Evolutionary conservation across 2,113 vertebrate species (phyloP), one percentile per base, ranked within the genome.

Genomic region (Cyphomyrus discorhynchus): DNA sequence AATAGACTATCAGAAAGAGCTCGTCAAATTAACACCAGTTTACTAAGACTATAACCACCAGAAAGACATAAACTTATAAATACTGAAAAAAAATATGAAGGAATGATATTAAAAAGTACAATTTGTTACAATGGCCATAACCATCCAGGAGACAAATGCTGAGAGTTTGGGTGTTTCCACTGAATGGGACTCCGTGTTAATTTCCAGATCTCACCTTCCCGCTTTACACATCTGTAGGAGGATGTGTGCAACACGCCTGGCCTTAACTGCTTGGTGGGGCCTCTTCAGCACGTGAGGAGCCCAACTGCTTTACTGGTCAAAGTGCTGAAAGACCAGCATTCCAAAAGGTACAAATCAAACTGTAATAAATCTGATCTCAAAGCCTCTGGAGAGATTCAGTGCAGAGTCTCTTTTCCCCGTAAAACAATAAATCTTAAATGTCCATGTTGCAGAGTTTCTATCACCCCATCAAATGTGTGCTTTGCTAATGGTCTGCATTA

Each of bases 401-500:
- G 74, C 87, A n/a, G 62, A n/a, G 62, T 93, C 91, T 90, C 95
- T 94, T 93, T 94, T 92, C 94, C 90, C 93, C 92, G 94, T 94
- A 91, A 96, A 93, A 93, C 92, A 96, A 90, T 94, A 94, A 93
- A 95, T 95, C 94, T 96, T 96, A 94, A 95, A 96, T 95, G 94
- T 95, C 96, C 94, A 89, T 94, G 94, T 93, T 95, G 96, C 96
- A 94, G 93, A 94, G 93, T 92, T 92, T 92, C 91, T 56, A 89
- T 91, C 91, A 93, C 92, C 92, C 93, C 92, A 92, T 95, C 92
- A 53, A 92, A 92, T 91, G 70, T 91, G 89, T 91, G 94, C 52
- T 93, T 70, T 91, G 96, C 96, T 97, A 97, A 97, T 96, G 96
- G 95, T 92, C 92, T 94, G 95, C 96, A 97, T 97, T 96, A 97